phyloP scores from a whole-genome alignment of 1,140 invertebrate species.

The Brachionus calyciflorus region DNA sequence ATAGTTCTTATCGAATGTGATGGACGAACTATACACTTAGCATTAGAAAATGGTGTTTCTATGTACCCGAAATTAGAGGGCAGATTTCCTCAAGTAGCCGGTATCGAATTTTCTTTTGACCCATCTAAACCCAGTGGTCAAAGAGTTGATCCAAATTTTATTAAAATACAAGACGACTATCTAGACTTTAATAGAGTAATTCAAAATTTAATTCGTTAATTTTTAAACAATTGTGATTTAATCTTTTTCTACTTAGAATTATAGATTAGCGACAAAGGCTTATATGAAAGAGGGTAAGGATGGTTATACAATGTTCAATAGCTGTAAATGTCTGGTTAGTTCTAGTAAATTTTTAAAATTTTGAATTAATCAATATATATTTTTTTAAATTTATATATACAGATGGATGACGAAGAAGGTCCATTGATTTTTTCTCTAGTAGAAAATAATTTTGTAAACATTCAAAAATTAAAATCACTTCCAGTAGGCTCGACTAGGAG shows the following conservation, averaged over 20 bases:
- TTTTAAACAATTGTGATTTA: background rate
- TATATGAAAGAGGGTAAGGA: constrained; percentile 38
- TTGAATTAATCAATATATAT: background rate
- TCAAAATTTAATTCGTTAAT: background rate
- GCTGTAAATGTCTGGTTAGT: constrained; percentile 8
- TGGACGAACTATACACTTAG: constrained; percentile 51
- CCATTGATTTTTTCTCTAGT: background rate
- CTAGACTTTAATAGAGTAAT: constrained; percentile 13
- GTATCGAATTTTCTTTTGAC: constrained; percentile 79
- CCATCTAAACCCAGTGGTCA: constrained; percentile 65
- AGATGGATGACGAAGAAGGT: constrained; percentile 35
- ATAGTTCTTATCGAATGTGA: constrained; percentile 67
- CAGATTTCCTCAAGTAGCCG: constrained; percentile 73
- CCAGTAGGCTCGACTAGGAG: background rate
- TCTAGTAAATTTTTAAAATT: too few relatives aligned
- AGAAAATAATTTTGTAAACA: constrained; percentile 27
- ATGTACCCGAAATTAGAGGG: constrained; percentile 77
- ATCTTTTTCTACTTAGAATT: background rate
- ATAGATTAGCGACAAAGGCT: constrained; percentile 39
- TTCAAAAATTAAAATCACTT: constrained; percentile 1
- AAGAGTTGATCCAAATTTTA: background rate
- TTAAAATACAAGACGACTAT: constrained; percentile 22
- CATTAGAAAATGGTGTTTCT: constrained; percentile 75
- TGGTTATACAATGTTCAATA: constrained; percentile 34
- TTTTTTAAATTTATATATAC: background rate